These are phyloP conservation scores for Ailuropoda melanoleuca DNA, from an alignment of 2,113 vertebrate genomes.

Conservation along the genomic window DNA sequence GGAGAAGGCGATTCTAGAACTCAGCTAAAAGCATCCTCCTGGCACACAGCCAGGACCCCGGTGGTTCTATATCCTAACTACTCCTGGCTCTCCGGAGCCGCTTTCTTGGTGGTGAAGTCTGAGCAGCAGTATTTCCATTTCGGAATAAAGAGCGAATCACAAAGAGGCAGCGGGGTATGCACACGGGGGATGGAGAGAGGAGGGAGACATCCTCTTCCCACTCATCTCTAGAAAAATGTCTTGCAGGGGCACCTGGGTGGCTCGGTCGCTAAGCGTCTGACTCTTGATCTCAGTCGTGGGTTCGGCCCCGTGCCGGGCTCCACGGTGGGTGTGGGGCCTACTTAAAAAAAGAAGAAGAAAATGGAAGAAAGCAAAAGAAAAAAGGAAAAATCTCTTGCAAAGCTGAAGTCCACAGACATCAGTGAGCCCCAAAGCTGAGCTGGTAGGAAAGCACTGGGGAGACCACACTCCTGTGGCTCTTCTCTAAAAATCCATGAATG, in stretches of 20 bases:
- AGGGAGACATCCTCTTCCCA: neutral
- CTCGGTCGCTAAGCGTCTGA: neutral
- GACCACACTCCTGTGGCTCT: neutral
- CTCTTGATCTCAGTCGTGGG: neutral
- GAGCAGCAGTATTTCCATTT: neutral
- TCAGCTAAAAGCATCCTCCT: neutral
- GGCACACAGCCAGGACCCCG: neutral
- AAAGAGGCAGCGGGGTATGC: neutral
- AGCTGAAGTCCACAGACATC: neutral
- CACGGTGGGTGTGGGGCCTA: neutral
- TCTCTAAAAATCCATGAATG: neutral
- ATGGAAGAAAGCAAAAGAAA: neutral
- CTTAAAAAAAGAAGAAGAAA: neutral
- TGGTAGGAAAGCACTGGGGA: neutral
- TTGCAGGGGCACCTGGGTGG: neutral
- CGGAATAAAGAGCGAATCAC: neutral
- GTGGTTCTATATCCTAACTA: neutral
- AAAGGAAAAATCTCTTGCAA: neutral
- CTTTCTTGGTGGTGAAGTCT: neutral
- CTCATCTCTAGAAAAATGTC: neutral
- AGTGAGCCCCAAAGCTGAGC: neutral
- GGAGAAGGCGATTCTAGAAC: neutral
- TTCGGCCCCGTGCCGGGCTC: neutral
- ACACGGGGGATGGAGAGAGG: fast-evolving
- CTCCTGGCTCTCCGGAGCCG: neutral